Conservation (phyloP, 1,140 invertebrate species). For the Bombus sylvicola region DNA sequence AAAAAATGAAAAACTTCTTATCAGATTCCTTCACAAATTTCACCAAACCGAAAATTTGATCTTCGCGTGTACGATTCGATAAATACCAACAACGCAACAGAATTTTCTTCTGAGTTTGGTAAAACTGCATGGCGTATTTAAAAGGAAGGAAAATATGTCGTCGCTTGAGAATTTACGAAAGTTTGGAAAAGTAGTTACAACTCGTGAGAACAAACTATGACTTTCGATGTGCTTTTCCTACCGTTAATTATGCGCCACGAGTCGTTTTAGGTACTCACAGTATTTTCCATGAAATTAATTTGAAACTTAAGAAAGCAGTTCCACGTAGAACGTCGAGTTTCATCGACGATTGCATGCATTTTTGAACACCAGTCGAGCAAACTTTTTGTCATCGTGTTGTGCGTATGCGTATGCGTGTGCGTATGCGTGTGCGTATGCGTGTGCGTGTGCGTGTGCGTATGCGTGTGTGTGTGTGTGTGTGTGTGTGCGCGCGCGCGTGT, state of each 20-base stretch:
- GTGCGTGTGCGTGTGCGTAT: too few species aligned
- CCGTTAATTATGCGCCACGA: not conserved
- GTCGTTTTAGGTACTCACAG: not conserved
- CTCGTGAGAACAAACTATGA: not conserved
- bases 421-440: too few species aligned
- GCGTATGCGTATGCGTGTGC: too few species aligned
- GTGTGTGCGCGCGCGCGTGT: too few species aligned
- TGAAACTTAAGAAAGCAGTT: not conserved
- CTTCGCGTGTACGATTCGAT: not conserved
- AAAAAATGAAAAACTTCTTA: not conserved
- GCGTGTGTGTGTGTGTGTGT: too few species aligned
- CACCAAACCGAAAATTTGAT: too few species aligned
- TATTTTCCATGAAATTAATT: not conserved
- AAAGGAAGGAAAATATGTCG: not conserved
- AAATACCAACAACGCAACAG: too few species aligned
- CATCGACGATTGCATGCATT: not conserved
- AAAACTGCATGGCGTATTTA: not conserved
- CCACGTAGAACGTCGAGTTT: not conserved
- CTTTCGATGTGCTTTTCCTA: not conserved
- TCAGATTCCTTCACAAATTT: not conserved
- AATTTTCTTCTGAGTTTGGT: not conserved
- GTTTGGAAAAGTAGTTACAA: not conserved
- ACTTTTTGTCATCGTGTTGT: not conserved
- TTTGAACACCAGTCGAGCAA: not conserved
- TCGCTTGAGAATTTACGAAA: not conserved